Evolutionary conservation across 2,797 vertebrate genomes (phyloP).

Genomic region (Menidia menidia): DNA sequence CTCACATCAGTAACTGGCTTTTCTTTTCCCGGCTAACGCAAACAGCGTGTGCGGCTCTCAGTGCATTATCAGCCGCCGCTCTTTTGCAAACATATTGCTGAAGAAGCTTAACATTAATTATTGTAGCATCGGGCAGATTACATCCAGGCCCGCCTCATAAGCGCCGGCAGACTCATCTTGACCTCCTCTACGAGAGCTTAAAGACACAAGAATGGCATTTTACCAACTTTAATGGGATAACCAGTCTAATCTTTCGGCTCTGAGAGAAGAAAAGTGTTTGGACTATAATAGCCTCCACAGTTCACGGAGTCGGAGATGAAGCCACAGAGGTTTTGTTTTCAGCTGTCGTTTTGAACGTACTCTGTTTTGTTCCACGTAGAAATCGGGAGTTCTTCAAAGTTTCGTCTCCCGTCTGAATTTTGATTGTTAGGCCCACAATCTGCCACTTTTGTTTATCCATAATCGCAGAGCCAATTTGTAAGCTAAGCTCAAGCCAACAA

Average conservation of each 20-base stretch:
- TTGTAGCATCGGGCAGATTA: slow-evolving; percentile 99
- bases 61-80: slow-evolving; percentile 97
- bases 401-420: slow-evolving; percentile 21
- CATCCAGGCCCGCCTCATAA: slow-evolving; percentile 97
- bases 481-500: slow-evolving; percentile 50
- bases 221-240: slow-evolving; percentile 99
- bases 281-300: slow-evolving; percentile 96
- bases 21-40: slow-evolving; percentile 89
- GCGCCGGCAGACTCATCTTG: slow-evolving; percentile 98
- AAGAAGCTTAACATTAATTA: slow-evolving; percentile 99
- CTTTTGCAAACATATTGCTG: slow-evolving; percentile 99
- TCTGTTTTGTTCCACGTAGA: slow-evolving; percentile 28
- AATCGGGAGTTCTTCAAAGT: slow-evolving; percentile 8
- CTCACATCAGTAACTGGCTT: slow-evolving; percentile 68
- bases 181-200: slow-evolving; percentile 99
- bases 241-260: slow-evolving; percentile 99
- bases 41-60: slow-evolving; percentile 95
- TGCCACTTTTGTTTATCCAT: slow-evolving; percentile 52
- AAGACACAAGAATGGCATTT: slow-evolving; percentile 99
- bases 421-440: slow-evolving; percentile 49
- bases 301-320: slow-evolving; percentile 81
- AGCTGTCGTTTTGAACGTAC: slow-evolving; percentile 59
- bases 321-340: slow-evolving; percentile 69
- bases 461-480: slow-evolving; percentile 50
- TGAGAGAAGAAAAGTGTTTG: slow-evolving; percentile 94